Conservation (phyloP, 2,888 invertebrate genomes). For the Osedax fenrisi region DNA sequence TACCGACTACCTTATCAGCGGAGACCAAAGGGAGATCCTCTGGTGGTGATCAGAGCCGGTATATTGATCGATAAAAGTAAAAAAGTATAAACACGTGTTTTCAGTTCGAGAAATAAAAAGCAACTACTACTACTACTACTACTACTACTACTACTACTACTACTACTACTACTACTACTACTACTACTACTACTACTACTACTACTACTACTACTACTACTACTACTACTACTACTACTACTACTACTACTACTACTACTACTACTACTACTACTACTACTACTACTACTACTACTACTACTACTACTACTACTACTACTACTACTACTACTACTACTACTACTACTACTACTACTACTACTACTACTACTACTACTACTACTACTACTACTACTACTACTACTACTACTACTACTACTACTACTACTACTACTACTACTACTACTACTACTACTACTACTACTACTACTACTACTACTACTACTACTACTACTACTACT, state of each 20-base stretch:
- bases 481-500: neutral
- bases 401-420: neutral
- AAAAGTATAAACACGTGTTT: too few species aligned
- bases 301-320: conserved; percentile 19
- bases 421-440: neutral
- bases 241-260: neutral
- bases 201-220: conserved; percentile 4
- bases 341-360: neutral
- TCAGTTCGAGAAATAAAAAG: too few species aligned
- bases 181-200: conserved; percentile 13
- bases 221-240: neutral
- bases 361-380: neutral
- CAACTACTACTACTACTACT: conserved; percentile 14
- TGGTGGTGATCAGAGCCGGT: too few species aligned
- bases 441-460: neutral
- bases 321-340: neutral
- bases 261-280: neutral
- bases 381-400: neutral
- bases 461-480: neutral
- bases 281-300: conserved; percentile 25
- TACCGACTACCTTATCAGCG: too few species aligned
- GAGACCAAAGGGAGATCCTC: too few species aligned
- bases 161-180: conserved; percentile 7
- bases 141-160: conserved; percentile 17
- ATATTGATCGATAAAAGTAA: too few species aligned